A percentile compares a stretch with the other conserved stretches of the same genome.
These are phyloP conservation scores for Tetramorium alpestre DNA, from an alignment of 1,140 invertebrate species.

Conservation along the genomic window DNA sequence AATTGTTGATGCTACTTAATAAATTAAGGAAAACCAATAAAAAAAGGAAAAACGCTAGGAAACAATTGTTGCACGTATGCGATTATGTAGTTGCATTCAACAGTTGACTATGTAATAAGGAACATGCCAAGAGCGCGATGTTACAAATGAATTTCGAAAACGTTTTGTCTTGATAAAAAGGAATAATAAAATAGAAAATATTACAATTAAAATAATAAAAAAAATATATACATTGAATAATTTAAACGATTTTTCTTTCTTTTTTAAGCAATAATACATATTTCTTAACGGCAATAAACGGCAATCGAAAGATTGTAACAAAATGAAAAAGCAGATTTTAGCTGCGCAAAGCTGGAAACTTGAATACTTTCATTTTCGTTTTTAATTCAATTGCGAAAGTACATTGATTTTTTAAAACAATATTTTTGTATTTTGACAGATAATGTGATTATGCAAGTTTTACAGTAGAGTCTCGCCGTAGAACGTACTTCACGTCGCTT, in stretches of 20 bases:
- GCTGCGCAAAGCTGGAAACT: not conserved
- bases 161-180: not conserved
- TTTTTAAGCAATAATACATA: not conserved
- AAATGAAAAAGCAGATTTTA: not conserved
- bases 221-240: not conserved
- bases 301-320: not conserved
- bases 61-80: conserved; percentile 23
- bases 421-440: not conserved
- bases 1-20: not conserved
- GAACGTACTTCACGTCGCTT: conserved; percentile 42
- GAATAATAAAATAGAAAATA: not conserved
- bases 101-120: not conserved
- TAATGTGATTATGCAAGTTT: conserved; percentile 34
- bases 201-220: not conserved
- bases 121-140: not conserved
- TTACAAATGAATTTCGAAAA: not conserved
- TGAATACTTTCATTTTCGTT: not conserved
- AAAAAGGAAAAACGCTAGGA: not conserved
- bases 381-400: not conserved
- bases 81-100: conserved; percentile 35
- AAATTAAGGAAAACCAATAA: not conserved
- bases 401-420: not conserved
- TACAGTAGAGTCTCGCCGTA: not conserved
- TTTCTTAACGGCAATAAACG: not conserved
- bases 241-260: not conserved